Conservation (phyloP, 2,797 vertebrate genomes). For the Leuciscus waleckii region DNA sequence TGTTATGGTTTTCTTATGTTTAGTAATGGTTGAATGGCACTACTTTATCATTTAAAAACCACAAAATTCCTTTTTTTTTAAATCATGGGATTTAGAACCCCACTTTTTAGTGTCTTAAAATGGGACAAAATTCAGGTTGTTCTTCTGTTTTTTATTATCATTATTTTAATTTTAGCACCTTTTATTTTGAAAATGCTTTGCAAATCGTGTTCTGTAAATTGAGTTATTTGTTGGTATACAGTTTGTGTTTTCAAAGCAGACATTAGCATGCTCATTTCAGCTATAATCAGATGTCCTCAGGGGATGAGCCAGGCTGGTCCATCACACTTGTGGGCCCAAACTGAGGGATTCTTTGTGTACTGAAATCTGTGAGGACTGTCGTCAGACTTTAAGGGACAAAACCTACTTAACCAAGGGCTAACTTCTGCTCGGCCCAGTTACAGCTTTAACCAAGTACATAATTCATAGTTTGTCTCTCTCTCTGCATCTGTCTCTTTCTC, state of each 20-base stretch:
- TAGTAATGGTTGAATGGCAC: conserved; percentile 4
- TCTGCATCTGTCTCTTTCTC: conserved; percentile 10
- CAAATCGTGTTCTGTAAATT: conserved; percentile 40
- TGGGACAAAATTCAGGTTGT: conserved; percentile 43
- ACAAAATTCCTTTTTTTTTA: neutral
- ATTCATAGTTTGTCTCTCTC: conserved; percentile 29
- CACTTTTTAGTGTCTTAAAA: conserved; percentile 6
- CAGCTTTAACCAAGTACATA: conserved; percentile 58
- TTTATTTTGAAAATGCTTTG: conserved; percentile 17
- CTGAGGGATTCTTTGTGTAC: conserved; percentile 23
- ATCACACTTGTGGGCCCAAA: conserved; percentile 18
- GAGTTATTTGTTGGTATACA: conserved; percentile 29
- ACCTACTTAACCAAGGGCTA: conserved; percentile 53
- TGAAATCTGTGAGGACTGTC: conserved; percentile 1
- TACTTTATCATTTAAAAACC: neutral
- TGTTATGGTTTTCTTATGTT: neutral
- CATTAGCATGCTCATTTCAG: conserved; percentile 24
- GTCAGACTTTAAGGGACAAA: conserved; percentile 38
- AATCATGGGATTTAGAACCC: neutral
- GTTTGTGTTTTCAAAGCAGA: conserved; percentile 19
- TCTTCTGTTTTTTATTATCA: neutral
- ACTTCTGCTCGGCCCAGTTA: conserved; percentile 52
- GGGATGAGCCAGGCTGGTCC: conserved; percentile 16
- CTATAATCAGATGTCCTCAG: conserved; percentile 38
- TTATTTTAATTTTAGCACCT: conserved; percentile 42